A percentile compares a stretch with the other conserved stretches of the same genome.
Evolutionary conservation across 2,888 invertebrate genomes (phyloP).

Genomic region (Yponomeuta cagnagella): DNA sequence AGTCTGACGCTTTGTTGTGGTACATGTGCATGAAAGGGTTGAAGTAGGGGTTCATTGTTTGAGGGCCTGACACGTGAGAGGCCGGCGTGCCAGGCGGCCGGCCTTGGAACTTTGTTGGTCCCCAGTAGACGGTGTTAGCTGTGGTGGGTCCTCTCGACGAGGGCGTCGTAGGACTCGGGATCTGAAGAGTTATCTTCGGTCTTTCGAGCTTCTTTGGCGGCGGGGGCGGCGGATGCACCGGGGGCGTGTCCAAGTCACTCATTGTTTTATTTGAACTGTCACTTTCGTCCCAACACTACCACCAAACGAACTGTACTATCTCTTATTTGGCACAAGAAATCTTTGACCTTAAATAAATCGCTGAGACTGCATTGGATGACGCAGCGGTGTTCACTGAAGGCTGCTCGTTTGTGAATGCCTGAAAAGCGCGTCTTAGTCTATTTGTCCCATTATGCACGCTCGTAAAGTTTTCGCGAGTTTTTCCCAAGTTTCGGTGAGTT

Average conservation of each 20-base stretch:
- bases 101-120: conserved; percentile 40
- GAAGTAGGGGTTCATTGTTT: conserved; percentile 54
- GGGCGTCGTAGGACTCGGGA: conserved; percentile 43
- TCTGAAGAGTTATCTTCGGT: conserved; percentile 70
- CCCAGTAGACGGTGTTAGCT: conserved; percentile 38
- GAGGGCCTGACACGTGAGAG: conserved; percentile 54
- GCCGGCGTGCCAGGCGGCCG: conserved; percentile 47
- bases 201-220: conserved; percentile 47
- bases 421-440: neutral
- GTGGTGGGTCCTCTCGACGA: conserved; percentile 39
- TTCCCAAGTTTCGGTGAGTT: neutral
- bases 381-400: neutral
- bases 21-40: conserved; percentile 70
- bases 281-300: neutral
- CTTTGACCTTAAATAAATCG: too few relatives aligned
- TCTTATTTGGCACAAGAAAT: too few relatives aligned
- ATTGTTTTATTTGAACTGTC: conserved; percentile 26
- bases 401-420: neutral
- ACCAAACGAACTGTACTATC: neutral
- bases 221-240: conserved; percentile 56
- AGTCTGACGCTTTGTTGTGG: conserved; percentile 82
- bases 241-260: conserved; percentile 45
- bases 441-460: conserved; percentile 3
- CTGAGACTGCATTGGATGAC: neutral
- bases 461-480: neutral